These are phyloP conservation scores for Calvadosia cruxmelitensis DNA, from an alignment of 30 jellyfish, hydroid and myxozoan genomes.

Conservation along the genomic window DNA sequence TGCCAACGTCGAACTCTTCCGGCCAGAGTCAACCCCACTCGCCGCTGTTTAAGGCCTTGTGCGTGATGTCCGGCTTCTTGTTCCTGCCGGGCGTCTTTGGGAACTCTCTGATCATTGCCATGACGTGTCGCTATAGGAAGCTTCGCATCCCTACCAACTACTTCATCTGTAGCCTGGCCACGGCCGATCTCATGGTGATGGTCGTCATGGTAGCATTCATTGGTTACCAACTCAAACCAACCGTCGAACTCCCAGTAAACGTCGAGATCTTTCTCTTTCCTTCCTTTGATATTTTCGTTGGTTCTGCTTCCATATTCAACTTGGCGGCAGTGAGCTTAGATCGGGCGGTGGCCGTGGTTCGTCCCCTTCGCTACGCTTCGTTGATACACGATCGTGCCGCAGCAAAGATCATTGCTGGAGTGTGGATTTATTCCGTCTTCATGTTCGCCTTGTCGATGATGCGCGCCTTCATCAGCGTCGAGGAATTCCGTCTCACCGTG, in stretches of 20 bases:
- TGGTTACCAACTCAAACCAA: constrained; percentile 22
- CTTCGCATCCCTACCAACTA: constrained; percentile 50
- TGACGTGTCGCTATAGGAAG: constrained; percentile 27
- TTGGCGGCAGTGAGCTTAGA: constrained; percentile 78
- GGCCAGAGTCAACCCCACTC: background rate
- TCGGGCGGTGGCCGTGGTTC: constrained; percentile 52
- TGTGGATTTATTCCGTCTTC: constrained; percentile 40
- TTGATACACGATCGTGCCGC: constrained; percentile 10
- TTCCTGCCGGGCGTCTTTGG: constrained; percentile 60
- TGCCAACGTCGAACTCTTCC: background rate
- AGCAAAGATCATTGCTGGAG: constrained; percentile 6
- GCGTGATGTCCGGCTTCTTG: constrained; percentile 31
- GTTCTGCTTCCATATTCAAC: constrained; percentile 62
- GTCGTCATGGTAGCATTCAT: constrained; percentile 27
- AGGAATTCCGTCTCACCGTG: constrained; percentile 12
- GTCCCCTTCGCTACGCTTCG: constrained; percentile 39
- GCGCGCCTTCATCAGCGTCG: constrained; percentile 19
- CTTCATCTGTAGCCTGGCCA: constrained; percentile 41
- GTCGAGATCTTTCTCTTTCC: constrained; percentile 16
- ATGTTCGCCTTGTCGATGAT: constrained; percentile 32
- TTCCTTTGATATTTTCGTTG: constrained; percentile 36
- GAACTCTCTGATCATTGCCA: constrained; percentile 33
- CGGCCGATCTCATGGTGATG: constrained; percentile 59
- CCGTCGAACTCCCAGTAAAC: constrained; percentile 14
- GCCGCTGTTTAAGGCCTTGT: constrained; percentile 27